Evolutionary conservation across 2,888 invertebrate genomes (phyloP).

Genomic region (Leistus spinibarbis): DNA sequence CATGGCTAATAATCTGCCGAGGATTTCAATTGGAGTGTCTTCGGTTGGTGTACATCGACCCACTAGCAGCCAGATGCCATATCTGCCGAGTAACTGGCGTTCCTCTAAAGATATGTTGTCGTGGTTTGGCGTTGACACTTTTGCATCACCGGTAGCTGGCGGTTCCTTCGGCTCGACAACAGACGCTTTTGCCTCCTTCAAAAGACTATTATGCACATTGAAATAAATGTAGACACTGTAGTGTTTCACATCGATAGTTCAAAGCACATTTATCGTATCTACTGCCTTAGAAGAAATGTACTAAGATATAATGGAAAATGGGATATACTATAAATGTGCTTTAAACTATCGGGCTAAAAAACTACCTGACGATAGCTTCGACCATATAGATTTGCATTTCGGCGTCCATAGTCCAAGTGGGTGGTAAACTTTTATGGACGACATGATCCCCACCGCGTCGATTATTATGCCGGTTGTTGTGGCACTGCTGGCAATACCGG

Average conservation of each 20-base stretch:
- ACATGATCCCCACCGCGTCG: conserved; percentile 89
- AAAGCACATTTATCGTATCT: too few relatives aligned
- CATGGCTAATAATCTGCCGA: conserved; percentile 93
- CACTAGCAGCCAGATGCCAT: conserved; percentile 97
- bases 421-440: conserved; percentile 83
- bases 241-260: neutral
- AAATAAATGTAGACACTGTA: neutral
- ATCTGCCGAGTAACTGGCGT: conserved; percentile 86
- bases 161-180: conserved; percentile 68
- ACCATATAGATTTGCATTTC: conserved; percentile 94
- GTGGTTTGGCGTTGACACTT: conserved; percentile 56
- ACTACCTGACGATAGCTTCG: conserved; percentile 89
- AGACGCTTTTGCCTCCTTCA: conserved; percentile 90
- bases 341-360: neutral
- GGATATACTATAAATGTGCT: neutral
- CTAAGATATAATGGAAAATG: neutral
- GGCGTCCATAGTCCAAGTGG: conserved; percentile 87
- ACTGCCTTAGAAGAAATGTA: neutral
- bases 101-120: conserved; percentile 84
- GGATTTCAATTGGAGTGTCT: conserved; percentile 76
- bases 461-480: conserved; percentile 86
- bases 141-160: conserved; percentile 51
- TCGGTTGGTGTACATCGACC: conserved; percentile 86
- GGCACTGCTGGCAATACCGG: conserved; percentile 88
- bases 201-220: conserved; percentile 62